A percentile compares a stretch with the other conserved stretches of the same genome.
Conservation (phyloP, 2,888 invertebrate genomes). For the Scrobipalpa costella region DNA sequence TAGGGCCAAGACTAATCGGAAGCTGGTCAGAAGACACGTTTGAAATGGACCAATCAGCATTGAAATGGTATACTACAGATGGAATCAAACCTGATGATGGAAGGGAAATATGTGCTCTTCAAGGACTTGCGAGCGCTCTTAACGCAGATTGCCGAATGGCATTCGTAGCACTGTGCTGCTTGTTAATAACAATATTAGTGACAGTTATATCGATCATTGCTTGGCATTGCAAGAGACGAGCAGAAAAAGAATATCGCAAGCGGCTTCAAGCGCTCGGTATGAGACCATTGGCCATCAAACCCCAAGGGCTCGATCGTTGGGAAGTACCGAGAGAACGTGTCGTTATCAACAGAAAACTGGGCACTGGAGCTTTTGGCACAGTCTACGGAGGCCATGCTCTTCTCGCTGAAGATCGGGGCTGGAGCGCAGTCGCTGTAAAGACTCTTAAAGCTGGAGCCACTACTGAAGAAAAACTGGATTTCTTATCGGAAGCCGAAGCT, state of each 20-base stretch:
- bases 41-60: constrained; percentile 84
- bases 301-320: constrained; percentile 88
- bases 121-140: constrained; percentile 84
- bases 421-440: constrained; percentile 94
- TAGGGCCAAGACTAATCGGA: constrained; percentile 78
- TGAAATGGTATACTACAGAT: constrained; percentile 84
- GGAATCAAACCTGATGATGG: constrained; percentile 86
- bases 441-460: constrained; percentile 91
- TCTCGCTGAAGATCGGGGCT: constrained; percentile 81
- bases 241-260: constrained; percentile 58
- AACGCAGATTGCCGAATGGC: constrained; percentile 88
- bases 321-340: constrained; percentile 92
- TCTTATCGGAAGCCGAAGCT: constrained; percentile 94
- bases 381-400: constrained; percentile 95
- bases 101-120: constrained; percentile 83
- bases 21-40: constrained; percentile 91
- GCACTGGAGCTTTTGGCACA: constrained; percentile 95
- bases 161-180: constrained; percentile 69
- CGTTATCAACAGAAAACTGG: constrained; percentile 91
- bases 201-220: constrained; percentile 52
- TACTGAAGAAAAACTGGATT: constrained; percentile 93
- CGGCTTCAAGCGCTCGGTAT: constrained; percentile 59
- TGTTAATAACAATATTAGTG: constrained; percentile 46
- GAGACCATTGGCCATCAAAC: constrained; percentile 55
- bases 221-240: constrained; percentile 55